Conservation (phyloP, 2,888 invertebrate genomes). For the Iselma pallidipennis region DNA sequence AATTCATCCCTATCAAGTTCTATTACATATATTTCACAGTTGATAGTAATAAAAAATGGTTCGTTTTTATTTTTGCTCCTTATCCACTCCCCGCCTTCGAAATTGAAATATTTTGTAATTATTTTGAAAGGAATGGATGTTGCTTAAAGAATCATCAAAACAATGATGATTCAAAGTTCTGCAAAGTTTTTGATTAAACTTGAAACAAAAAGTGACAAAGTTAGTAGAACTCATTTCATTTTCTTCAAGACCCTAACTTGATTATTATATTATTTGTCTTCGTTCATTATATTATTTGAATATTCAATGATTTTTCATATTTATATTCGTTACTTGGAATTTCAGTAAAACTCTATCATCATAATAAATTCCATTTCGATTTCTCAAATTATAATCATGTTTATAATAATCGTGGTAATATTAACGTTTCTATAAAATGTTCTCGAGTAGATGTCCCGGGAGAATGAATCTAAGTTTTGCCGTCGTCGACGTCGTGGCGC, state of each 20-base stretch:
- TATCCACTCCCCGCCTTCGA: not conserved
- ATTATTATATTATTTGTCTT: not conserved
- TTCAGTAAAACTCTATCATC: no score
- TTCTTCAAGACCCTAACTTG: no score
- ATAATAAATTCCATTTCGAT: no score
- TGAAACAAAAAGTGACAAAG: not conserved
- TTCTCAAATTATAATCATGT: no score
- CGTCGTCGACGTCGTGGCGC: conserved; percentile 19
- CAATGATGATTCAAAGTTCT: not conserved
- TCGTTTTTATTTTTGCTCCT: no score
- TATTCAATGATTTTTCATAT: no score
- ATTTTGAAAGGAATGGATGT: not conserved
- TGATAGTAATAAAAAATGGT: no score
- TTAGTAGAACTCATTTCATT: not conserved
- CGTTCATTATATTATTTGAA: not conserved
- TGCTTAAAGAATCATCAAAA: no score
- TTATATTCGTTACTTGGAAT: no score
- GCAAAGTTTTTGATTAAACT: not conserved
- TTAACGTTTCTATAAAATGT: not conserved
- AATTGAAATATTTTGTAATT: not conserved
- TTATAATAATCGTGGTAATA: not conserved
- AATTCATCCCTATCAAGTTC: no score
- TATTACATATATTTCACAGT: no score
- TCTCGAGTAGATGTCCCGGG: not conserved
- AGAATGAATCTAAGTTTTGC: conserved; percentile 19